Base-by-base conservation (phyloP, 2,113 vertebrate species). In the Centropus bengalensis region DNA sequence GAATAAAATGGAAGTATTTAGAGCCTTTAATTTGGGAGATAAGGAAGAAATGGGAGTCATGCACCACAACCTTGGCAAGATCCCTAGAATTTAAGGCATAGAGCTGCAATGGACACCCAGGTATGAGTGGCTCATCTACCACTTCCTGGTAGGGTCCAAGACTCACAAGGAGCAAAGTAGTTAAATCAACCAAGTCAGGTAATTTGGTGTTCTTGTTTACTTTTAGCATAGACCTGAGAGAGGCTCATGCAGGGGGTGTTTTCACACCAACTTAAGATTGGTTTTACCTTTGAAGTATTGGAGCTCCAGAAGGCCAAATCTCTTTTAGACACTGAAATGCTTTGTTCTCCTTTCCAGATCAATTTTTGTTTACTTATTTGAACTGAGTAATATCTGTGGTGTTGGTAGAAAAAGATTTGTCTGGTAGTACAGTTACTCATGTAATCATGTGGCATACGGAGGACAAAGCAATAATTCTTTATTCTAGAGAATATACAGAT, bases 301-400 rank as follows among this genome's bases (percentile, higher is more conserved):
- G 12, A 80, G 13, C 69, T 83, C 9, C 12, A 33, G 38, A 88
- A 80, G 24, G 32, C 26, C 32, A 71, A 9, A 16, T 67, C 42
- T 63, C 32, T 92, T 91, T 76, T 51, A 84, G 36, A 21, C 14
- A 42, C 33, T 59, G 42, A 89, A 86, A 75, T 83, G 22, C 59
- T 88, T 92, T 83, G 14, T n/a, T 91, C 3, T 82, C 8, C 36
- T 83, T 92, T 94, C 38, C 42, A 47, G 60, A 62, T 93, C 47
- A 32, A 38, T 63, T 91, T 81, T 88, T 88, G 62, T 88, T 69
- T 81, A 70, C 45, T 93, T 83, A 86, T 67, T 86, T 77, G 20
- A 32, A 10, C 54, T 75, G 27, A 74, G 36, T 77, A 13, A 42
- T 63, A 77, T 86, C 73, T 70, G 45, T 76, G 55, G 22, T 83